Evolutionary conservation across 2,888 invertebrate genomes (phyloP).

Genomic region (Capitulum mitella): DNA sequence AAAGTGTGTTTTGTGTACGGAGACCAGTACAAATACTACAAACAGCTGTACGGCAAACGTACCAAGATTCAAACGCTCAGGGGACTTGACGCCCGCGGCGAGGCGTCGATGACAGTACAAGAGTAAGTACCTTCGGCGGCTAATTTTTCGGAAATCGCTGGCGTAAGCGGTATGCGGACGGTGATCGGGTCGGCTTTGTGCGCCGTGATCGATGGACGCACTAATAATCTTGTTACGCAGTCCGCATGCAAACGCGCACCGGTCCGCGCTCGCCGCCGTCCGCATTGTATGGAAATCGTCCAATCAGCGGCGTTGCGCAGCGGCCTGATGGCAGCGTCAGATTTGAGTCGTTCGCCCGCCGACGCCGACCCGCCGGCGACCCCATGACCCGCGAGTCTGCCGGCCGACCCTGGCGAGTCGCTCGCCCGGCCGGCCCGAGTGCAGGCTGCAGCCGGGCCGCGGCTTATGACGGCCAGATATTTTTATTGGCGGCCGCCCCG

Average conservation of each 20-base stretch:
- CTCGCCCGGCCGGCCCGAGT: too few species aligned
- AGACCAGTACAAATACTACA: slow-evolving; percentile 74
- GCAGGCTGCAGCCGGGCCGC: background rate
- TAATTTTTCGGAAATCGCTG: background rate
- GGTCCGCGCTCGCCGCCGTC: background rate
- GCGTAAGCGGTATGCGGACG: background rate
- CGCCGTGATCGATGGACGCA: background rate
- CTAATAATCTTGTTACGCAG: slow-evolving; percentile 20
- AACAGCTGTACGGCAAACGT: slow-evolving; percentile 62
- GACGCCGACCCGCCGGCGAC: background rate
- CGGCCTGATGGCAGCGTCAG: background rate
- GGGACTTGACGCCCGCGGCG: slow-evolving; percentile 3
- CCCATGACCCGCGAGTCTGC: background rate
- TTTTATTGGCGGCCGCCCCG: slow-evolving; percentile 13
- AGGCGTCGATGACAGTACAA: slow-evolving; percentile 20
- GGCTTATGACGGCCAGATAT: background rate
- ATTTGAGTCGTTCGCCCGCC: background rate
- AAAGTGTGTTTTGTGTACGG: slow-evolving; percentile 82
- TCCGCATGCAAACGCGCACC: background rate
- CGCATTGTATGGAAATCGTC: slow-evolving; percentile 13
- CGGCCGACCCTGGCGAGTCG: too few species aligned
- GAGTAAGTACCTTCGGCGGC: slow-evolving; percentile 24
- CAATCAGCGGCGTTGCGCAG: background rate
- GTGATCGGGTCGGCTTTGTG: background rate
- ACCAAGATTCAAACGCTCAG: slow-evolving; percentile 36